A percentile compares a stretch with the other conserved stretches of the same genome.
These are phyloP conservation scores for Eupithecia pulchellata DNA, from an alignment of 2,888 invertebrate genomes.

Conservation along the genomic window DNA sequence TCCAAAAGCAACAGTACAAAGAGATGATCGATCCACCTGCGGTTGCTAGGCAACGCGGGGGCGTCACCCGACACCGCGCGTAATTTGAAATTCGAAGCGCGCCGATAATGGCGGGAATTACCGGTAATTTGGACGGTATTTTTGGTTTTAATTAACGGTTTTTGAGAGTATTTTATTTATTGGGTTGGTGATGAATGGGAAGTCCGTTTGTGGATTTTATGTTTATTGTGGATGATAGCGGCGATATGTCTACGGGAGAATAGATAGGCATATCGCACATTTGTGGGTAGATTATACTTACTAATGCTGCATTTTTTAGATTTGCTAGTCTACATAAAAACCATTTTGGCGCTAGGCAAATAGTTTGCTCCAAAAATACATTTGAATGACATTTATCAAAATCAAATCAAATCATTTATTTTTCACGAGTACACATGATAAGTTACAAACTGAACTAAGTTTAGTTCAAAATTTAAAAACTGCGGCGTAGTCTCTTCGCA, in stretches of 20 bases:
- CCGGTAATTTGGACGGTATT: conserved; percentile 70
- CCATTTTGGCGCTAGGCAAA: too few relatives aligned
- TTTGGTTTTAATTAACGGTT: conserved; percentile 42
- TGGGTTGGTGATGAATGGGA: conserved; percentile 9
- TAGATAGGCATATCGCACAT: not conserved
- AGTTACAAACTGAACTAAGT: too few relatives aligned
- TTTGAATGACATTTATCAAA: too few relatives aligned
- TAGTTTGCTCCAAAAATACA: too few relatives aligned
- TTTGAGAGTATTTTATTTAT: conserved; percentile 23
- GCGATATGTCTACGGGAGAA: not conserved
- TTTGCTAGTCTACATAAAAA: too few relatives aligned
- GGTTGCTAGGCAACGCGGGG: conserved; percentile 77
- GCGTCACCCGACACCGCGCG: conserved; percentile 81
- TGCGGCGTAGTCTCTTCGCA: too few relatives aligned
- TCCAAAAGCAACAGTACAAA: conserved; percentile 17
- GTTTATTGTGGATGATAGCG: not conserved
- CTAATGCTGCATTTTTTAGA: not conserved
- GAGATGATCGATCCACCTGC: conserved; percentile 80
- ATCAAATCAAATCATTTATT: too few relatives aligned
- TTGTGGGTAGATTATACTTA: not conserved
- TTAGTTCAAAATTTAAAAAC: too few relatives aligned
- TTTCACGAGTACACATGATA: too few relatives aligned
- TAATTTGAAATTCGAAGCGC: conserved; percentile 84
- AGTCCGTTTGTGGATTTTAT: not conserved
- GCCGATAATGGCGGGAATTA: conserved; percentile 79